Evolutionary conservation across 2,797 vertebrate genomes (phyloP), one percentile per base, ranked within the genome.

Genomic region (Pseudopleuronectes americanus): DNA sequence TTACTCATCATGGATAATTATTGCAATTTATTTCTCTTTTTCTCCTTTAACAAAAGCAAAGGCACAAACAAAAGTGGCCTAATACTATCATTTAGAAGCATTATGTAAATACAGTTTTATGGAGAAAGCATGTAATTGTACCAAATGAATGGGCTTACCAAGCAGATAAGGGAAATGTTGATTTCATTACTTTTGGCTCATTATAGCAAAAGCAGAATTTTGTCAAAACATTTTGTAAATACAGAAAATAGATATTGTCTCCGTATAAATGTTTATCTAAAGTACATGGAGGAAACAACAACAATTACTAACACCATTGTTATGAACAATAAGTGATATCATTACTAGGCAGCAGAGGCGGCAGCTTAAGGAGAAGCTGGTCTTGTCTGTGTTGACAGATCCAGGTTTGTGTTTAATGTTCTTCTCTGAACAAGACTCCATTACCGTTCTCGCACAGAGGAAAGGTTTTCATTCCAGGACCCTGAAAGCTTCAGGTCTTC

Each of bases 71-170:
- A 80, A 83, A 85, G 78, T 78, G 73, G 68, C 57, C 71, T 81
- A 85, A 84, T 88, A 74, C 81, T 65, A 62, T 88, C 76, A 78
- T 90, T 48, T 89, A 83, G 63, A 48, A 61, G 51, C 85, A 87
- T 88, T 88, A 91, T 88, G 87, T 89, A 84, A 89, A 92, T 86
- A 85, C 66, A 64, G 70, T 78, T 70, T 90, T 88, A 84, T 86
- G 83, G 81, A 86, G 81, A 87, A 77, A 92, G 78, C 81, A 43
- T 71, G 56, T 91, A 88, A 92, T 92, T 89, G 74, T 69, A 69
- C 74, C 64, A 83, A 89, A 86, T 60, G 41, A 86, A 81, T 74
- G 71, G 31, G 45, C 26, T n/a, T 9, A 60, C 51, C 60, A 76
- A 70, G 68, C 56, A 68, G 60, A 78, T 43, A 8, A 43, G 61